Evolutionary conservation across 2,888 invertebrate species (phyloP).

Genomic region (Callyntrura sp.): DNA sequence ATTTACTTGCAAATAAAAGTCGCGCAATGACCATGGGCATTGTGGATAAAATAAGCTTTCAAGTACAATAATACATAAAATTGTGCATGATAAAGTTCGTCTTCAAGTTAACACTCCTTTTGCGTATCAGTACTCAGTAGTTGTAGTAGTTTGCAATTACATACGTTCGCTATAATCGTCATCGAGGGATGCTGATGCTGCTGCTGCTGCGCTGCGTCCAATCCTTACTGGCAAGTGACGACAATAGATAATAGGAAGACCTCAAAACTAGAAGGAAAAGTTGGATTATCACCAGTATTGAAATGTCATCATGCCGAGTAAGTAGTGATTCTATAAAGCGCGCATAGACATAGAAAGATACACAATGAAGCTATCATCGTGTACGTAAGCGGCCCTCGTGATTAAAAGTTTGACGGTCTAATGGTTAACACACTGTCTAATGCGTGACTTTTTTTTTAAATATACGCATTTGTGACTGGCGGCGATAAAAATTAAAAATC

Average conservation of each 20-base stretch:
- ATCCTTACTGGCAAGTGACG: slow-evolving; percentile 28
- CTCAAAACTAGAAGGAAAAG: slow-evolving; percentile 62
- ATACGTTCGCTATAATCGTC: not conserved
- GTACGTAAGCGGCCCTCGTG: not conserved
- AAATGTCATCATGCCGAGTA: slow-evolving; percentile 46
- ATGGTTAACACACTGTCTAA: not conserved
- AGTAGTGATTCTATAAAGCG: not conserved
- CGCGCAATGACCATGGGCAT: slow-evolving; percentile 66
- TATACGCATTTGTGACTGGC: not conserved
- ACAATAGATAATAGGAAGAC: slow-evolving; percentile 59
- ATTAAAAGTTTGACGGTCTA: not conserved
- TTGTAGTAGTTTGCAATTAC: not conserved
- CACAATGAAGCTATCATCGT: not conserved
- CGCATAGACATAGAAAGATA: not conserved
- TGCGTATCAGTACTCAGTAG: not conserved
- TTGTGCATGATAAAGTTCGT: slow-evolving; percentile 32
- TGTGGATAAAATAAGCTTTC: slow-evolving; percentile 54
- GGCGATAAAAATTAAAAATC: not conserved
- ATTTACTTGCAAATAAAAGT: slow-evolving; percentile 73
- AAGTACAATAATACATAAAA: slow-evolving; percentile 50
- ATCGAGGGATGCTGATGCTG: slow-evolving; percentile 52
- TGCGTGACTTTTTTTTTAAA: too few species aligned
- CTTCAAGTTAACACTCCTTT: slow-evolving; percentile 32
- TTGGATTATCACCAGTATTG: slow-evolving; percentile 43
- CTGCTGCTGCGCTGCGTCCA: too few species aligned